Evolutionary conservation across 2,797 vertebrate genomes (phyloP), one percentile per base, ranked within the genome.

Genomic region (Salarias fasciatus): DNA sequence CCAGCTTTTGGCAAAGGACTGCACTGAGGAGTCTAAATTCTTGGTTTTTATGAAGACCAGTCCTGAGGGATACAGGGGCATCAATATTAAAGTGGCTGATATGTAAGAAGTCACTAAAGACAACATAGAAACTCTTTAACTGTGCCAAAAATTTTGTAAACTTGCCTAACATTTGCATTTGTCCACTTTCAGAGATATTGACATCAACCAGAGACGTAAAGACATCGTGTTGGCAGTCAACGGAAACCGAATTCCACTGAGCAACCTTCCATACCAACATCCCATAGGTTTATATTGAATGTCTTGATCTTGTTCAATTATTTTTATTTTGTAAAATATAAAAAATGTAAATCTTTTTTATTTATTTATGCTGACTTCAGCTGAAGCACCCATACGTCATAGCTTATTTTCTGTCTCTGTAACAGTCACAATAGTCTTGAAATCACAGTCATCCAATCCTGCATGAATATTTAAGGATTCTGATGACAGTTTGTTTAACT

Each of bases 1-100:
- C 84, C 92, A 96, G 36, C 60, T 96, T 61, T 55, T 95, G 76
- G 90, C 88, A 4, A 93, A 94, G 67, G 95, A 96, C 55, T 94
- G 93, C 62, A 94, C 93, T 0, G 11, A 85, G 3, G 91, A 94
- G 68, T 68, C 92, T 62, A 95, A 93, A 71, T 95, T 95, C 65
- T 83, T 95, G 52, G 89, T 96, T 76, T 85, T 90, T 56, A 67
- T 90, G 64, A 95, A 88, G 86, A 93, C 89, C 51, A 88, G 84
- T 44, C 42, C 51, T 66, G 28, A 3, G 5, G 79, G 89, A 11
- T 59, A 88, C 15, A 90, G 63, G 48, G 78, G 83, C n/a, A 48
- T 95, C 68, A 93, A 88, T 38, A 67, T 95, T 58, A 93, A 90
- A 55, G 65, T 95, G 0, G 89, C 87, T 59, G 86, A 85, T 59